Evolutionary conservation across 2,888 invertebrate species (phyloP).

Genomic region (Dichetophora obliterata): DNA sequence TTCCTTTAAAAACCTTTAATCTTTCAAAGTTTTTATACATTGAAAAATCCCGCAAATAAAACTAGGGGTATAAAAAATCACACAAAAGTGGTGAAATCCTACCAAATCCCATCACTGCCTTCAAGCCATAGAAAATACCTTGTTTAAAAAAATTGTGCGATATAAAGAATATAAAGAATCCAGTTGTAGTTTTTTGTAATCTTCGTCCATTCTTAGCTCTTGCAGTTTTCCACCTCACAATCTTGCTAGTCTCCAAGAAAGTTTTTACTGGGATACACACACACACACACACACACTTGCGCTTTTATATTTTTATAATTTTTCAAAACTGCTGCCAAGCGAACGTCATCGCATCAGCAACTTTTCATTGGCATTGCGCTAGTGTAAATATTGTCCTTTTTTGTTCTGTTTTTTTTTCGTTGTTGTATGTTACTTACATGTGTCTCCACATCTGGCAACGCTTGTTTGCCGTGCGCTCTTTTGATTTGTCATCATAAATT

Average conservation of each 20-base stretch:
- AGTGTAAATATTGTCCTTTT: slow-evolving; percentile 28
- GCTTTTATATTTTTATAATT: slow-evolving; percentile 17
- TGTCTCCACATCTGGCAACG: slow-evolving; percentile 19
- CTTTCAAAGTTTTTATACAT: too few relatives aligned
- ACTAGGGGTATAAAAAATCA: too few relatives aligned
- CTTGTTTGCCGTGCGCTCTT: slow-evolving; percentile 14
- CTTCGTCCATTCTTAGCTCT: not conserved
- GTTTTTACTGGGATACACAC: not conserved
- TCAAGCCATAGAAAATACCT: too few relatives aligned
- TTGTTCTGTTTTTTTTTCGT: not conserved
- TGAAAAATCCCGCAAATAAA: too few relatives aligned
- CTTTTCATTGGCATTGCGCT: slow-evolving; percentile 18
- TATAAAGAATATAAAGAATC: too few relatives aligned
- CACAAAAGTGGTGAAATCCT: too few relatives aligned
- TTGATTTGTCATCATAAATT: slow-evolving; percentile 31
- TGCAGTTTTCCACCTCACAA: not conserved
- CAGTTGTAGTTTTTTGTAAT: too few relatives aligned
- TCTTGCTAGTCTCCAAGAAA: too few relatives aligned
- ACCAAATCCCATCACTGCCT: too few relatives aligned
- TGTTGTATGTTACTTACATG: not conserved
- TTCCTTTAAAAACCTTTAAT: too few relatives aligned
- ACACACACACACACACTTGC: not conserved
- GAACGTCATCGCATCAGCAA: slow-evolving; percentile 29
- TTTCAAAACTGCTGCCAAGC: slow-evolving; percentile 24
- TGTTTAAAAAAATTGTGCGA: too few relatives aligned